These are phyloP conservation scores for Drosophila mimetica DNA, from an alignment of 2,888 invertebrate genomes.

Conservation along the genomic window DNA sequence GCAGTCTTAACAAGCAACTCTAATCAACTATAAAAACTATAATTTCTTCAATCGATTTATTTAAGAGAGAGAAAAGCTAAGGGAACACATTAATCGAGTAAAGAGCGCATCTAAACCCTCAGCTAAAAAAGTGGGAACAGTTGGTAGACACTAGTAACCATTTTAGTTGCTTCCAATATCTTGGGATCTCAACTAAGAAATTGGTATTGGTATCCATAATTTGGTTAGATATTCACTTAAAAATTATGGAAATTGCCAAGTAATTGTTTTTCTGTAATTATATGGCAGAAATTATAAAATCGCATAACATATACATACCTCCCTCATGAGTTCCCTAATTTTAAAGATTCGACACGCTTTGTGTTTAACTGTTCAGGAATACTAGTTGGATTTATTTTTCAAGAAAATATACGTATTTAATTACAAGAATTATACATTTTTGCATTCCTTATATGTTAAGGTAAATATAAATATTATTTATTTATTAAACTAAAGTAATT, in stretches of 20 bases:
- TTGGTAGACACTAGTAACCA: neutral
- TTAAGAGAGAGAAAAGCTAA: neutral
- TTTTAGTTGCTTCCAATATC: constrained; percentile 17
- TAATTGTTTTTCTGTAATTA: constrained; percentile 29
- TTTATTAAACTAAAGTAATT: no score
- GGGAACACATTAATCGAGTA: neutral
- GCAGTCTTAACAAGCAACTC: neutral
- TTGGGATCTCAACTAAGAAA: no score
- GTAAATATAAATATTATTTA: no score
- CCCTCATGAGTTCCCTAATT: constrained; percentile 17
- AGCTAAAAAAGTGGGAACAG: constrained; percentile 10
- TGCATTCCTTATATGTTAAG: no score
- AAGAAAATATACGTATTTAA: neutral
- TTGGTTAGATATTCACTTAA: constrained; percentile 7
- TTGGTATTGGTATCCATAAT: neutral
- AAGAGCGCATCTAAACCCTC: neutral
- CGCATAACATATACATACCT: constrained; percentile 6
- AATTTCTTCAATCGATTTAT: neutral
- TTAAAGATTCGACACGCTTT: constrained; percentile 17
- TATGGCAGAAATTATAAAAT: constrained; percentile 6
- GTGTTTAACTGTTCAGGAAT: neutral
- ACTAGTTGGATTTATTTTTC: neutral
- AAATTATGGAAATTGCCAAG: constrained; percentile 16
- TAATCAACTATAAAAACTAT: neutral
- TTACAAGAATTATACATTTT: neutral